Evolutionary conservation across 2,113 vertebrate species (phyloP), one percentile per base, ranked within the genome.

Genomic region (Polypterus senegalus): DNA sequence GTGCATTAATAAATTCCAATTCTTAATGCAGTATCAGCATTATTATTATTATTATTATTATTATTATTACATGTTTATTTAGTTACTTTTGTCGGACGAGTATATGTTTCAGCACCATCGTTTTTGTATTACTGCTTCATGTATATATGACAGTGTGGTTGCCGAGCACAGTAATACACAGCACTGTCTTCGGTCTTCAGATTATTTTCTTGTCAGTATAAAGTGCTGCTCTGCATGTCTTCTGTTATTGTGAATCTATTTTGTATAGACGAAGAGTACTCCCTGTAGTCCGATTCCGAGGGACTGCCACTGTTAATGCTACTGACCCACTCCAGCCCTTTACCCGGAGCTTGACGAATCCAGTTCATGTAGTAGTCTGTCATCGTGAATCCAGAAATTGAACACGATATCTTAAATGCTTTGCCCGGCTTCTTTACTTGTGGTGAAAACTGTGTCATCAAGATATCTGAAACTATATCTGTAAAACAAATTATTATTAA

Each of bases 271-370:
- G n/a, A n/a, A n/a, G n/a, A n/a, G n/a, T n/a, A n/a, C n/a, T n/a
- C n/a, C 3, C 54, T 9, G 54, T 67, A 54, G 72, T 61, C 52
- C 62, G 51, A 54, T 3, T 65, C 54, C 70, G 3, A 72, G 49
- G 4, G 54, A 52, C 47, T 59, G 65, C 2, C 3, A 49, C 0
- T 1, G 2, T 3, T 9, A 5, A 71, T 61, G 1, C 1, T 0
- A 3, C 73, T 74, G 3, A 77, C 9, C 71, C 73, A 77, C 64
- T 76, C 67, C 48, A 72, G 44, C 6, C 59, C 4, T 66, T 74
- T 72, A 47, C 65, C 66, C 52, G 59, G 54, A 47, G 65, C 6
- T 10, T 79, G 74, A 61, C 69, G 60, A 55, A 81, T 59, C 65
- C 66, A 73, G 58, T 1, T 0, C 27, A 73, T 67, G 3, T 0